Percentiles rank a stretch among this genome's conserved stretches.
phyloP scores from a whole-genome alignment of 1,140 invertebrate species.

The Drosophila nebulosa region DNA sequence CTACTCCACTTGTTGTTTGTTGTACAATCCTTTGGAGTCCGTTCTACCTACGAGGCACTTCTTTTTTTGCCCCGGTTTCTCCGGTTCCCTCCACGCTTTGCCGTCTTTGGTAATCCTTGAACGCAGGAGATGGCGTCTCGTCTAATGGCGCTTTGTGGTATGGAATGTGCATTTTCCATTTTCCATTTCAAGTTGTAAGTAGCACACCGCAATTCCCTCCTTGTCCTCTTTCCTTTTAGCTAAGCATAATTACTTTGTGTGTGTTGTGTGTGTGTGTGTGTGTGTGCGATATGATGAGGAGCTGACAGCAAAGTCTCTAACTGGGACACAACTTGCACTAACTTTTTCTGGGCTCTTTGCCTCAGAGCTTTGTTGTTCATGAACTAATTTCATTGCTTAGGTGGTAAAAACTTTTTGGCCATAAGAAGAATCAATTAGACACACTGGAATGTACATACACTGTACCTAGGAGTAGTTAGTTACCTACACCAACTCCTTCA shows the following conservation, averaged over 20 bases:
- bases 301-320: constrained; percentile 60
- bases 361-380: background rate
- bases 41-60: background rate
- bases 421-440: constrained; percentile 8
- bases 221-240: constrained; percentile 49
- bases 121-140: constrained; percentile 22
- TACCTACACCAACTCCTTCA: background rate
- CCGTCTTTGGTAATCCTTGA: constrained; percentile 60
- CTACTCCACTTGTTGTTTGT: background rate
- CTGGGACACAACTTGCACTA: constrained; percentile 70
- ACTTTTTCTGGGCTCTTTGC: constrained; percentile 4
- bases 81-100: background rate
- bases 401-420: background rate
- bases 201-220: constrained; percentile 32
- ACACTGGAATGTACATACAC: too few relatives aligned
- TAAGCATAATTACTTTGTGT: constrained; percentile 60
- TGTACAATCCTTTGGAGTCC: constrained; percentile 1
- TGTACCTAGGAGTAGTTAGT: background rate
- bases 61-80: too few relatives aligned
- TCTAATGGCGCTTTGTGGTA: constrained; percentile 63
- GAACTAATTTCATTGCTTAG: constrained; percentile 5
- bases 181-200: constrained; percentile 44
- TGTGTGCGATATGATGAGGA: constrained; percentile 43
- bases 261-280: constrained; percentile 1
- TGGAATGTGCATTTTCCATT: constrained; percentile 70